A percentile compares a stretch with the other conserved stretches of the same genome.
phyloP scores from a whole-genome alignment of 2,797 vertebrate genomes.

The Gobionotothen gibberifrons region DNA sequence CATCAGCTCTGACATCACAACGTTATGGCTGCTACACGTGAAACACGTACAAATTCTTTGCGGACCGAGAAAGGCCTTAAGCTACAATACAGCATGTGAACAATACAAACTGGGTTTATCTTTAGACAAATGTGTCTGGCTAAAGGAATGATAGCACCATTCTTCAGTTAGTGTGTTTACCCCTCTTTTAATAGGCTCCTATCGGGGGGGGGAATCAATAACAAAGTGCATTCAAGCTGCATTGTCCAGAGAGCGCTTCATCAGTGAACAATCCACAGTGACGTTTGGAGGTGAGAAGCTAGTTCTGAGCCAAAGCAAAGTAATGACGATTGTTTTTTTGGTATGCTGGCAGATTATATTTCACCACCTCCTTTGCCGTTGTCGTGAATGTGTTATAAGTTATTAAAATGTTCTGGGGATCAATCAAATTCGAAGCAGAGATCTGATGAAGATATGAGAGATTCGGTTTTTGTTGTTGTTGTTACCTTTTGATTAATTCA shows the following conservation, averaged over 20 bases:
- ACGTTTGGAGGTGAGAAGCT: slow-evolving; percentile 47
- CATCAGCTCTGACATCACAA: slow-evolving; percentile 81
- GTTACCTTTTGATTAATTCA: slow-evolving; percentile 25
- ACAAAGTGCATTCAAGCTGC: slow-evolving; percentile 83
- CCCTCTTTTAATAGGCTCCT: slow-evolving; percentile 47
- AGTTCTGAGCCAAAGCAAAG: slow-evolving; percentile 49
- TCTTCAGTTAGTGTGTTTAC: slow-evolving; percentile 69
- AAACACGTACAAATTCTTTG: slow-evolving; percentile 55
- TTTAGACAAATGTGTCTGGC: slow-evolving; percentile 46
- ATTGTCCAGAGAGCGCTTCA: slow-evolving; percentile 70
- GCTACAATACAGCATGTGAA: slow-evolving; percentile 75
- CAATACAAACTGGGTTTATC: slow-evolving; percentile 63
- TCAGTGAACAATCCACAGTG: slow-evolving; percentile 73
- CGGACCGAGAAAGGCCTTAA: slow-evolving; percentile 35
- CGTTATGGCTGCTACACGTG: slow-evolving; percentile 77
- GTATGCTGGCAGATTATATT: slow-evolving; percentile 63
- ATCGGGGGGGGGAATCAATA: slow-evolving; percentile 48
- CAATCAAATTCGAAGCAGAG: slow-evolving; percentile 24
- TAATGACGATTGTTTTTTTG: slow-evolving; percentile 71
- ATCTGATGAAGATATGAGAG: background rate
- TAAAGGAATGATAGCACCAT: slow-evolving; percentile 81
- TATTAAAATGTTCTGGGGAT: slow-evolving; percentile 14
- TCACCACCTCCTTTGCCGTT: slow-evolving; percentile 30
- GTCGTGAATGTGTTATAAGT: slow-evolving; percentile 16
- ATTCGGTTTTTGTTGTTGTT: slow-evolving; percentile 4